Conservation (phyloP, 1,140 invertebrate genomes). For the Zaprionus tsacasi region DNA sequence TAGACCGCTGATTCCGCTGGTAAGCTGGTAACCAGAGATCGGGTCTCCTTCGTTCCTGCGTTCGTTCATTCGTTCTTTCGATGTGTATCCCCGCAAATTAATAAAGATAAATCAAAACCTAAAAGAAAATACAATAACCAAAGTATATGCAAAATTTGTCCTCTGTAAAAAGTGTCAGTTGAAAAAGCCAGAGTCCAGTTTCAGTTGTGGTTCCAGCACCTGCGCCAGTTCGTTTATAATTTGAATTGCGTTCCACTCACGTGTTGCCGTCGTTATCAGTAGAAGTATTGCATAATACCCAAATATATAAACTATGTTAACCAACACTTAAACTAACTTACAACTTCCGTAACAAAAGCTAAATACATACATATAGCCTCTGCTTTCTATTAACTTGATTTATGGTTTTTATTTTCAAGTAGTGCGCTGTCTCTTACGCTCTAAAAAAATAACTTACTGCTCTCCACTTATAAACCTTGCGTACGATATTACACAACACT, state of each 20-base stretch:
- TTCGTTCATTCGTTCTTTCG: constrained; percentile 52
- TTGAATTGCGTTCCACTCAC: constrained; percentile 45
- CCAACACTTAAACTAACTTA: constrained; percentile 37
- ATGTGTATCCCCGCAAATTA: constrained; percentile 61
- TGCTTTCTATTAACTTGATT: constrained; percentile 52
- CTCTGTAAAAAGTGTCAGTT: constrained; percentile 68
- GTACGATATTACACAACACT: constrained; percentile 54
- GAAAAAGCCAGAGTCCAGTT: constrained; percentile 49
- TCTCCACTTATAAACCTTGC: constrained; percentile 51
- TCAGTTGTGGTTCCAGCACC: constrained; percentile 56
- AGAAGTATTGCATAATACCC: constrained; percentile 53
- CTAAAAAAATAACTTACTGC: constrained; percentile 33
- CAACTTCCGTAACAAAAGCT: constrained; percentile 33
- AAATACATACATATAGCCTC: constrained; percentile 53
- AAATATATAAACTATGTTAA: constrained; percentile 47
- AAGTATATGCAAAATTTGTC: constrained; percentile 27
- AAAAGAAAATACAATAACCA: constrained; percentile 18
- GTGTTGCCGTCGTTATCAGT: constrained; percentile 56
- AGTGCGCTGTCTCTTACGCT: constrained; percentile 55
- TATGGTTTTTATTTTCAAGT: constrained; percentile 50
- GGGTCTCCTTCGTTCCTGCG: constrained; percentile 47
- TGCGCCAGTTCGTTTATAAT: constrained; percentile 41
- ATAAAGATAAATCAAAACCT: neutral
- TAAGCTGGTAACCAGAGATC: constrained; percentile 66
- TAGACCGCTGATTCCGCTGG: constrained; percentile 81